Evolutionary conservation across 2,797 vertebrate species (phyloP), one percentile per base, ranked within the genome.

Genomic region (Dryobates pubescens): DNA sequence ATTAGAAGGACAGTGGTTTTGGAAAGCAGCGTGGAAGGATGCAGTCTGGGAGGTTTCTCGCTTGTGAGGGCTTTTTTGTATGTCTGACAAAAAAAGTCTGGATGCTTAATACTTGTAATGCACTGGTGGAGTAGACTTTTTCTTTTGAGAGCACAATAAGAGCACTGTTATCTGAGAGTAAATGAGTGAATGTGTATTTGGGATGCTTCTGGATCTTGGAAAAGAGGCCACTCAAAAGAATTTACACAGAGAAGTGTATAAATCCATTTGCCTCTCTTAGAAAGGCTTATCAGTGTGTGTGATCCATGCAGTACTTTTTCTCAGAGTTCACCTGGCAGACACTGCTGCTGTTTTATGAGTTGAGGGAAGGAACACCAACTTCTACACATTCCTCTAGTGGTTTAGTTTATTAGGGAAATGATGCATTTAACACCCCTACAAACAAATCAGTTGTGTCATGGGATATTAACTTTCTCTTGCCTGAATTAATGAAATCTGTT

Each of bases 361-460:
- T 88, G 79, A 92, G 74, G 43, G 43, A 88, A 81, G 58, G 79
- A 94, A 91, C 88, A 90, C 80, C 80, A 94, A 91, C 74, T 94
- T 95, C 77, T 91, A 70, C 73, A 86, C 68, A 45, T 88, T 94
- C 47, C 90, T 91, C 83, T 90, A 27, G 94, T 74, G 95, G 85
- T 74, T 95, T 77, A 84, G 87, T 96, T 95, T 96, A 92, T 96
- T 95, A 97, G 90, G 82, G 86, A 96, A 96, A 96, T 95, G 89
- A 89, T 96, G 93, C 93, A 96, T 96, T 95, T 96, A 96, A 94
- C 90, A 92, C 68, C 74, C 87, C 34, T 90, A 81, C 92, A 96
- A 96, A 96, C 90, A 94, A 95, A 97, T 95, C 56, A 61, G 71
- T 95, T 94, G 81, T 92, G 87, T 94, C 95, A 96, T 95, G 96